Evolutionary conservation across 2,888 invertebrate genomes (phyloP), one percentile per base, ranked within the genome.

Genomic region (Celastrina argiolus): DNA sequence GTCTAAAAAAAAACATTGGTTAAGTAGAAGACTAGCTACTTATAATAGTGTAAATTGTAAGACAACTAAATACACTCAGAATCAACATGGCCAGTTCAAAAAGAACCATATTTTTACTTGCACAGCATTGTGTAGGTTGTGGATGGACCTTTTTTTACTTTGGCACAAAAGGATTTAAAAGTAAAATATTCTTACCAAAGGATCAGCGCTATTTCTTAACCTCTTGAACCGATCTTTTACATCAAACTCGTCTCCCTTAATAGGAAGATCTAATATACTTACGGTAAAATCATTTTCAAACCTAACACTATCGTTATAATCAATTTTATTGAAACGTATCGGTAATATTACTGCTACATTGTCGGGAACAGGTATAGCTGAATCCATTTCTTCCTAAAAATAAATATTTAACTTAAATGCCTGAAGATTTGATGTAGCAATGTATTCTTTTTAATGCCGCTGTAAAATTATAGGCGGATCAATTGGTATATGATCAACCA

Each of bases 231-330:
- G 75, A 31, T 66, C 73, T 56, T 78, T 77, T 3, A 92, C 80
- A 63, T 67, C 71, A 67, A 67, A 71, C n/a, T 71, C 68, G 56
- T 72, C 68, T 36, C 69, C 71, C 18, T 76, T 78, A 8, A 92
- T 76, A 6, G 92, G 91, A 1, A 92, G 76, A 66, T 88, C 83
- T 64, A 92, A 71, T 68, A 92, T 78, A 2, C 88, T 89, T 10
- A 92, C 88, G 7, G 91, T 90, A 73, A 92, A 92, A 69, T 85
- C 82, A 71, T 92, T 92, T 66, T 84, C 80, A 45, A 92, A 70
- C 39, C 74, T 76, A 36, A 80, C 70, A 56, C 71, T 71, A 42
- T 72, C 70, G 56, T 73, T 67, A 39, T 68, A 68, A 41, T 72
- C 26, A 67, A 56, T 72, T 18, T 59, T 76, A 74, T 22, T 80